phyloP scores from a whole-genome alignment of 2,113 vertebrate species.

The Callorhinus ursinus region DNA sequence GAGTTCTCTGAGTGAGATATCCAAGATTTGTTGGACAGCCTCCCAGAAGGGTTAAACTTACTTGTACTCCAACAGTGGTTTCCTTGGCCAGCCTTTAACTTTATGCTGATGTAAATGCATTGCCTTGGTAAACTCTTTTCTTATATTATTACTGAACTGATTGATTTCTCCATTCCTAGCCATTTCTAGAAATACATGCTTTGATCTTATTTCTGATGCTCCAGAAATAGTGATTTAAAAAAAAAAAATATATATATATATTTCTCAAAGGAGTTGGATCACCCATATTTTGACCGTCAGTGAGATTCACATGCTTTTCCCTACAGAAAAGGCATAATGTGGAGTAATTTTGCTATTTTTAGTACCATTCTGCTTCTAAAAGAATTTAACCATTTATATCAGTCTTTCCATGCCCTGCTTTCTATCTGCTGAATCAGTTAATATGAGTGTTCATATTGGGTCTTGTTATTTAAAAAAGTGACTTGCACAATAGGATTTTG shows the following conservation, averaged over 20 bases:
- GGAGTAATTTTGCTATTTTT: constrained; percentile 50
- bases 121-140: neutral
- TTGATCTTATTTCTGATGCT: neutral
- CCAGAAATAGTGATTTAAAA: neutral
- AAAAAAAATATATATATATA: neutral
- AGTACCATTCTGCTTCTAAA: constrained; percentile 27
- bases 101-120: neutral
- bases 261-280: constrained; percentile 61
- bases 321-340: constrained; percentile 66
- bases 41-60: neutral
- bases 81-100: neutral
- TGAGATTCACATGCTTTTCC: constrained; percentile 47
- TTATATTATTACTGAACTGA: neutral
- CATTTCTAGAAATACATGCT: neutral
- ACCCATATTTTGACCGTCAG: constrained; percentile 58
- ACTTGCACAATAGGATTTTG: neutral
- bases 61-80: neutral
- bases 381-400: constrained; percentile 46
- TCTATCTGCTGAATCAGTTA: neutral
- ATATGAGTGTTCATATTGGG: neutral
- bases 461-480: constrained; percentile 12
- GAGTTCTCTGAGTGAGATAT: neutral
- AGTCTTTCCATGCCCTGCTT: constrained; percentile 10
- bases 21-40: neutral
- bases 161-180: neutral